Evolutionary conservation across 2,797 vertebrate species (phyloP), one percentile per base, ranked within the genome.

Genomic region (Neosilurus mollespiculum): DNA sequence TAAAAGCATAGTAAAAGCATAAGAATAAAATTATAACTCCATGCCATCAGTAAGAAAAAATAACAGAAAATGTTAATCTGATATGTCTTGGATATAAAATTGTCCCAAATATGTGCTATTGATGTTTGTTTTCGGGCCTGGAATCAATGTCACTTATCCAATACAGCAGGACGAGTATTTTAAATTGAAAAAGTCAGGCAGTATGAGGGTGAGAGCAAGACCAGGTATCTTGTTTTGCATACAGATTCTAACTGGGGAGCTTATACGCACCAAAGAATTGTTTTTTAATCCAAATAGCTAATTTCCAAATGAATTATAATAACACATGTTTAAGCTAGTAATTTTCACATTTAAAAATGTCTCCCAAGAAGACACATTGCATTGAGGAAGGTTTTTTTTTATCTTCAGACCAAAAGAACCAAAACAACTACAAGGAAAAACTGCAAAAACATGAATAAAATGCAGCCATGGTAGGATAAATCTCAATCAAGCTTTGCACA

Each of bases 401-500:
- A 92, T 92, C 93, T 94, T 93, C 93, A 94, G 93, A 95, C 93
- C 93, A 91, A 94, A 95, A 94, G 89, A 90, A 90, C 93, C 92
- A 92, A 88, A 91, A 93, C 94, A 94, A 95, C 93, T 86, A 93
- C 92, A 90, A 94, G 93, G 91, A 92, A 91, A 93, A 94, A 94
- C 95, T 95, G 95, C 94, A 93, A 96, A 94, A 97, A 96, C 96
- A 97, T 94, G 93, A 95, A 96, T 92, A 92, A 97, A 96, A 95
- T 95, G 96, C 94, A 97, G 95, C 95, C 95, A 95, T 97, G 95
- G 96, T 96, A 94, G 89, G 90, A 95, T 94, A 94, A 97, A 96
- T 96, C 96, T 96, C 96, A 96, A 95, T 95, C 95, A 97, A 97
- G 96, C 96, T 96, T 94, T 94, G 96, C 96, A 97, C 95, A 95